phyloP scores from a whole-genome alignment of 1,140 invertebrate genomes.

The Ostrea denselamellosa region DNA sequence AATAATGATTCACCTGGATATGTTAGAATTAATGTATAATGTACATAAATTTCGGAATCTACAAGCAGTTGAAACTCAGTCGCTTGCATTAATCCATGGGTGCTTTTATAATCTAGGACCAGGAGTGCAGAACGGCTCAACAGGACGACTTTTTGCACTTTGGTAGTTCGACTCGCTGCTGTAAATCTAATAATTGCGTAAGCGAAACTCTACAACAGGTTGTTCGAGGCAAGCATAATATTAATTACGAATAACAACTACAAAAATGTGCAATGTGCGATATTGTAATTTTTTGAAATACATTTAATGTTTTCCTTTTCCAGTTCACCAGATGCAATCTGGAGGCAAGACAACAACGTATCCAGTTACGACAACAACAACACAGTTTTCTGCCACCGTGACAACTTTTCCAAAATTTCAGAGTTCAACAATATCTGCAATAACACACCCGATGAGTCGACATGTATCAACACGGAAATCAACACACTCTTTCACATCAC shows the following conservation, averaged over 20 bases:
- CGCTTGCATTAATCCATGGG: too few relatives aligned
- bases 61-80: too few relatives aligned
- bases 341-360: background rate
- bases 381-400: background rate
- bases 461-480: background rate
- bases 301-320: background rate
- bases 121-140: background rate
- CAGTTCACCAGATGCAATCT: background rate
- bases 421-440: background rate
- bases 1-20: too few relatives aligned
- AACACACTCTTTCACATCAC: too few relatives aligned
- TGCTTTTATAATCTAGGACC: background rate
- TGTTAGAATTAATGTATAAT: too few relatives aligned
- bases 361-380: background rate
- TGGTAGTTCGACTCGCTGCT: slow-evolving; percentile 10
- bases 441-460: background rate
- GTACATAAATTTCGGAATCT: too few relatives aligned
- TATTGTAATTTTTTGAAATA: too few relatives aligned
- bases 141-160: background rate
- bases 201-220: slow-evolving; percentile 1
- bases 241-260: background rate
- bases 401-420: background rate
- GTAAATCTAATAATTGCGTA: background rate
- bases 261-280: background rate
- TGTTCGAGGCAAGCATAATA: background rate